Conservation (phyloP, 2,113 vertebrate genomes). For the Triplophysa rosa region DNA sequence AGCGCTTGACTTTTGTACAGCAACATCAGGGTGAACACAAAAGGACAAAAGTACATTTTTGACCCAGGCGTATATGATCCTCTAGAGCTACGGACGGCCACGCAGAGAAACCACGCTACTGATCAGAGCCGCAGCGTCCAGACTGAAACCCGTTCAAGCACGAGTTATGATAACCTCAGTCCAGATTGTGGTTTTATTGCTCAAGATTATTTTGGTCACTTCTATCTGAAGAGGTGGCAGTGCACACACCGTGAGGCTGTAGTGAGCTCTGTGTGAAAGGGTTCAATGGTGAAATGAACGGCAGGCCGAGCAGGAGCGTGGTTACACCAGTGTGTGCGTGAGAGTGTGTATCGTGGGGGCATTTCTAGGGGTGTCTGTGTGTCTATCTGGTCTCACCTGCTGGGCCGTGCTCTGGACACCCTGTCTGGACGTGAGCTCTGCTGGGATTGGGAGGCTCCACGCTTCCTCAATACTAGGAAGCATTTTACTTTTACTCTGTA, state of each 20-base stretch:
- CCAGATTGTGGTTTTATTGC: too few relatives aligned
- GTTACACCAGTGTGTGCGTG: conserved; percentile 40
- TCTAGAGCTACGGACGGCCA: conserved; percentile 27
- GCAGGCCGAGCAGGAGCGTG: conserved; percentile 69
- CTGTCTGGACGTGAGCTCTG: conserved; percentile 99
- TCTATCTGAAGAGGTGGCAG: not conserved
- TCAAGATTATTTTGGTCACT: too few relatives aligned
- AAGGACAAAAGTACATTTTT: conserved; percentile 19
- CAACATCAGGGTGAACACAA: too few relatives aligned
- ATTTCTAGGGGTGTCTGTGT: conserved; percentile 27
- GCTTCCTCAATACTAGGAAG: conserved; percentile 99
- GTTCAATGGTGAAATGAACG: not conserved
- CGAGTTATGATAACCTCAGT: too few relatives aligned
- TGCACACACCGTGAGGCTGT: not conserved
- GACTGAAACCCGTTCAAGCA: not conserved
- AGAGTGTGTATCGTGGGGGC: not conserved
- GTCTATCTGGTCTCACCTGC: conserved; percentile 95
- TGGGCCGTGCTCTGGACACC: conserved; percentile 97
- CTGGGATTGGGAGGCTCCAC: conserved; percentile 99
- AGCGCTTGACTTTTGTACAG: too few relatives aligned
- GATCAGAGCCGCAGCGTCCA: not conserved
- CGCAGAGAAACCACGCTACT: conserved; percentile 40
- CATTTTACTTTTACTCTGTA: conserved; percentile 99
- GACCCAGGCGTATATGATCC: not conserved
- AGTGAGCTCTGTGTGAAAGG: too few relatives aligned